Base-by-base conservation (phyloP, 2,113 vertebrate species). In the Chloroceryle aenea region DNA sequence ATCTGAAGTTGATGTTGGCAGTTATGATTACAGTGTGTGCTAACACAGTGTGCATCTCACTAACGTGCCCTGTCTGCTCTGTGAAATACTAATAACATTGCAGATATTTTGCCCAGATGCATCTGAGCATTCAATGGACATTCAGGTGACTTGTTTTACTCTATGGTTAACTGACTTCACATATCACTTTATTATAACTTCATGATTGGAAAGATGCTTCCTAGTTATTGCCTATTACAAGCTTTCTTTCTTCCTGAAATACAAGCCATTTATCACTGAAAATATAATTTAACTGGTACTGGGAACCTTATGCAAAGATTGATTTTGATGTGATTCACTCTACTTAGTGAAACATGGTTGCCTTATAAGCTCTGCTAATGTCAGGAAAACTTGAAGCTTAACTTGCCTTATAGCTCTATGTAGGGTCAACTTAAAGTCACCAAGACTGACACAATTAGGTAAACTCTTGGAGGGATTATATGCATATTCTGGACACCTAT, bases 391-490 rank as follows among this genome's bases (percentile, higher is more conserved):
- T 52, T 62, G n/a, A 69, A 52, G 27, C 22, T 87, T 92, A 85
- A 72, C 61, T 87, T 87, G 32, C 34, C 29, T 90, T 91, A 55
- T 30, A 73, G 10, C 20, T 40, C 15, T 71, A 2, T n/a, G 38
- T 45, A 69, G 53, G 81, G 75, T 93, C 82, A 83, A 61, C 9
- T 43, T 77, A 72, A 87, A 87, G 74, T 95, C 75, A 91, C 43
- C 48, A 81, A 78, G 64, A 26, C 45, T 91, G 74, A 62, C 77
- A 22, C 66, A 90, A 73, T 92, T 94, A 95, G 55, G 56, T 86
- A 72, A 69, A 76, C 68, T 90, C 68, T 83, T 78, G 58, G 50
- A 95, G 14, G 61, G 87, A 93, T 95, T 93, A 75, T 32, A 19
- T 69, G 68, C 71, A 64, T 85, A 81, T 90, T 94, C 85, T 10